Evolutionary conservation across 2,113 vertebrate genomes (phyloP).

Genomic region (Nycticebus coucang): DNA sequence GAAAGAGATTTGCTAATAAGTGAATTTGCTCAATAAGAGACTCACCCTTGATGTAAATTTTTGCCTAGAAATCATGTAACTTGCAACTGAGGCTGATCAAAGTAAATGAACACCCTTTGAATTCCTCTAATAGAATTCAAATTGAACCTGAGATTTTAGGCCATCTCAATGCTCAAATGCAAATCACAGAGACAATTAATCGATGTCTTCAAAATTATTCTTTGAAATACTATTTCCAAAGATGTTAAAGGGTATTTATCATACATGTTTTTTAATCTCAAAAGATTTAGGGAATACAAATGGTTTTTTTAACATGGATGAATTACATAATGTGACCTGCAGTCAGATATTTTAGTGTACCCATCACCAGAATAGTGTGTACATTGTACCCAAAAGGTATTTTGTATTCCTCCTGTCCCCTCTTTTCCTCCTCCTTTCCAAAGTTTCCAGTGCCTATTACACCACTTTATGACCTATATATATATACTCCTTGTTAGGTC

Average conservation of each 20-base stretch:
- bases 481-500: too few species aligned
- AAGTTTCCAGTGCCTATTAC: too few species aligned
- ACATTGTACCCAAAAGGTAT: too few species aligned
- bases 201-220: neutral
- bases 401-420: too few species aligned
- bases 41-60: neutral
- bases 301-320: too few species aligned
- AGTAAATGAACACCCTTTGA: neutral
- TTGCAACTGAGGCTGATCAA: neutral
- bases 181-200: conserved; percentile 2
- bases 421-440: too few species aligned
- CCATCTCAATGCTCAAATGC: neutral
- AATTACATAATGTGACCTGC: too few species aligned
- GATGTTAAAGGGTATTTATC: neutral
- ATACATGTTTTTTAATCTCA: neutral
- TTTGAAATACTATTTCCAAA: neutral
- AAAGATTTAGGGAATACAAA: too few species aligned
- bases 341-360: too few species aligned
- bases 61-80: neutral
- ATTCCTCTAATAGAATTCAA: neutral
- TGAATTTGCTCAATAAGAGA: neutral
- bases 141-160: neutral
- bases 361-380: too few species aligned
- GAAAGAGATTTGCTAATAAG: neutral
- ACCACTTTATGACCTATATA: too few species aligned